phyloP scores from a whole-genome alignment of 2,888 invertebrate genomes.

The Dryomyza anilis region DNA sequence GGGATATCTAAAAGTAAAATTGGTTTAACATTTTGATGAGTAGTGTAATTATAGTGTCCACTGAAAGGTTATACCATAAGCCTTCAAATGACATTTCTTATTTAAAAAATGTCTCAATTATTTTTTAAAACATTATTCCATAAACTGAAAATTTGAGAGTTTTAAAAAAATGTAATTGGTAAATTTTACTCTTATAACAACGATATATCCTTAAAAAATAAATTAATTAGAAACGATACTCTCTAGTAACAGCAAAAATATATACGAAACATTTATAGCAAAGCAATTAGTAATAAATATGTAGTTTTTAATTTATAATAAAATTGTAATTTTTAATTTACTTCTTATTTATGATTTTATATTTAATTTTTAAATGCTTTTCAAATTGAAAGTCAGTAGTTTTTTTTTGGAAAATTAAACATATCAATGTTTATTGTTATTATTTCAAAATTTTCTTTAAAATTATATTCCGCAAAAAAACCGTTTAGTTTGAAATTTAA shows the following conservation, averaged over 20 bases:
- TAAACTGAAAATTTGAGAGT: too few species aligned
- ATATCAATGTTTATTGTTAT: constrained; percentile 10
- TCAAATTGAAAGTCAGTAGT: too few species aligned
- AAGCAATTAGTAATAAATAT: constrained; percentile 1
- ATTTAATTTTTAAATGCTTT: neutral
- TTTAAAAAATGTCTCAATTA: too few species aligned
- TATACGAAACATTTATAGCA: neutral
- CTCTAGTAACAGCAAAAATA: constrained; percentile 10
- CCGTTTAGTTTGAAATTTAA: too few species aligned
- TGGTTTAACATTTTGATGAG: too few species aligned
- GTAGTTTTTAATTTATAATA: neutral
- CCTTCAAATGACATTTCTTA: too few species aligned
- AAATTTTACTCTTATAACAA: too few species aligned
- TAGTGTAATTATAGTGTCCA: too few species aligned
- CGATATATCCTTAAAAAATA: neutral
- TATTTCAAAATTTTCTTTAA: constrained; percentile 1
- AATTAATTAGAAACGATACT: constrained; percentile 1
- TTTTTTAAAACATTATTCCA: too few species aligned
- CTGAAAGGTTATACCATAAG: too few species aligned
- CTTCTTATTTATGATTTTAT: neutral
- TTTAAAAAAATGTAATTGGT: too few species aligned
- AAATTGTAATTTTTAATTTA: neutral
- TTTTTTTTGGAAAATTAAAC: constrained; percentile 8
- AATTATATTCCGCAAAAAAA: neutral
- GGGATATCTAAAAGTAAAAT: too few species aligned